Evolutionary conservation across 2,888 invertebrate genomes (phyloP), one percentile per base, ranked within the genome.

Genomic region (Xestoiulus laeticollis): DNA sequence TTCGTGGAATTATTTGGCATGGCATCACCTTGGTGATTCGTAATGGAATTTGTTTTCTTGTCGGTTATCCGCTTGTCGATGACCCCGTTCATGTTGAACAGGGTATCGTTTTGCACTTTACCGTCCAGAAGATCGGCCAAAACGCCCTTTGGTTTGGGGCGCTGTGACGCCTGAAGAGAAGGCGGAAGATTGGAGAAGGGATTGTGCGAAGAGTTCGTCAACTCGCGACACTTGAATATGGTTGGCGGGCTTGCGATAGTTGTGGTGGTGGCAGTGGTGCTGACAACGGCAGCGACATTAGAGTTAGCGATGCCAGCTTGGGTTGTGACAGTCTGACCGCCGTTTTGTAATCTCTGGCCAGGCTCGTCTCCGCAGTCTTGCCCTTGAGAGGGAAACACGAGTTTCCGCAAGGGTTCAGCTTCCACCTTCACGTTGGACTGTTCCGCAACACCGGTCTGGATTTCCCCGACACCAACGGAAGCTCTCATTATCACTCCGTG

Each of bases 61-160:
- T 88, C 89, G 68, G 43, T 85, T 30, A 87, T 59, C 33, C 85
- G 16, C 82, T 88, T 85, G 85, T 88, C 89, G 30, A 88, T 30
- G 26, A 93, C 93, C 5, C 95, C 94, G 90, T 95, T 95, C 82
- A 94, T 92, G 2, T 92, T 92, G 0, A 93, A 93, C 87, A 88
- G 43, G 22, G 89, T 26, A 53, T 94, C 94, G 88, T 94, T 94
- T 85, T 94, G 88, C 16, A 94, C 93, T 91, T 96, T 96, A 90
- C 96, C 95, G 91, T 97, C 97, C 4, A 97, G 92, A 87, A 97
- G 92, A 91, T 97, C 96, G 0, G 96, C 96, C 85, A 97, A 93
- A 95, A 96, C 96, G 86, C 91, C 91, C 86, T 89, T 88, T 14
- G 83, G 88, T 30, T 87, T 84, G 26, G 89, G 87, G 10, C 83